These are phyloP conservation scores for Octopus sinensis DNA, from an alignment of 1,140 invertebrate species.

Conservation along the genomic window DNA sequence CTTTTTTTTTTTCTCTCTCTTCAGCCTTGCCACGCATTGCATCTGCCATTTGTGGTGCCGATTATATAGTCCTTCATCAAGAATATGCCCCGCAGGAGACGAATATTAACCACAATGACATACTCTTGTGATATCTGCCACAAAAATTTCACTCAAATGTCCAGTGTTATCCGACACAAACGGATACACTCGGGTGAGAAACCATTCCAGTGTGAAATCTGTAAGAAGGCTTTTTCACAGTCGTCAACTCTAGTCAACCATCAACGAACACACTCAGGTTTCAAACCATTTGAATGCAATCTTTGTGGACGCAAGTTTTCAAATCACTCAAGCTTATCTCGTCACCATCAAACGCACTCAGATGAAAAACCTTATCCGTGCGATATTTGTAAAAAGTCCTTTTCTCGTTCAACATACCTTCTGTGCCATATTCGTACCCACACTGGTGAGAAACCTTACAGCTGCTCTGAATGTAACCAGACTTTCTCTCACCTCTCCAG, in stretches of 20 bases:
- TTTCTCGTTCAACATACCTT: slow-evolving; percentile 55
- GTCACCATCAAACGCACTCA: slow-evolving; percentile 52
- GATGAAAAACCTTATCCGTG: slow-evolving; percentile 34
- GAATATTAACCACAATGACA: no score
- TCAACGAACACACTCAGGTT: slow-evolving; percentile 94
- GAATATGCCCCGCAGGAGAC: no score
- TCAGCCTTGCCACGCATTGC: no score
- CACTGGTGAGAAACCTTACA: slow-evolving; percentile 56
- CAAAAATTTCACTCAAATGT: slow-evolving; percentile 95
- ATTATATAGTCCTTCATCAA: no score
- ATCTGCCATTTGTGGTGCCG: no score
- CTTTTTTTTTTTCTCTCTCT: no score
- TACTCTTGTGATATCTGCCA: slow-evolving; percentile 85
- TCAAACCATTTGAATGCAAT: slow-evolving; percentile 93
- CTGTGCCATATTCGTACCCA: slow-evolving; percentile 54
- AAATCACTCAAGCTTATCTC: slow-evolving; percentile 52
- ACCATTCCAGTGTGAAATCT: slow-evolving; percentile 95
- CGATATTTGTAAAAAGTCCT: slow-evolving; percentile 47
- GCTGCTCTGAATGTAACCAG: slow-evolving; percentile 52
- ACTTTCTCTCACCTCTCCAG: slow-evolving; percentile 48
- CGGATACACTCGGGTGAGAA: slow-evolving; percentile 94
- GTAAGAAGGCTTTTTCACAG: slow-evolving; percentile 97
- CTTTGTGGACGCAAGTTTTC: slow-evolving; percentile 85
- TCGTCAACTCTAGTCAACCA: slow-evolving; percentile 98
- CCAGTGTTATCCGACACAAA: slow-evolving; percentile 78